A percentile compares a stretch with the other conserved stretches of the same genome.
Evolutionary conservation across 2,888 invertebrate species (phyloP).

Genomic region (Macaria liturata): DNA sequence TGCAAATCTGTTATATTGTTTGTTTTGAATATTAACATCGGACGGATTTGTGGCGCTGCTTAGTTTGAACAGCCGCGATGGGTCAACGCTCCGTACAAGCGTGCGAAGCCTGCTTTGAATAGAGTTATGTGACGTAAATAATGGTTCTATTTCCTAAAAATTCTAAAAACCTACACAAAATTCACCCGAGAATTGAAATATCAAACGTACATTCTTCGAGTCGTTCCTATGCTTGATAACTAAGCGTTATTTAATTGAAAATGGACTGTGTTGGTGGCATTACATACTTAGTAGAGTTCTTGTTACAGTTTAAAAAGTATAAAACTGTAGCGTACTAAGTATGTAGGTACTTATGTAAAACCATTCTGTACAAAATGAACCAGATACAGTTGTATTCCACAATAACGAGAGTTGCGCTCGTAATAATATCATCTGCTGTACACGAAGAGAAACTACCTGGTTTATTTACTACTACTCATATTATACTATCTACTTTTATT

Average conservation of each 20-base stretch:
- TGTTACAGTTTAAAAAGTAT: too few species aligned
- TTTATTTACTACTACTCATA: too few species aligned
- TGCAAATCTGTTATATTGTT: conserved; percentile 49
- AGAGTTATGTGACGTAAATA: background rate
- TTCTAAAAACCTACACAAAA: too few species aligned
- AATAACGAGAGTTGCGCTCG: conserved; percentile 45
- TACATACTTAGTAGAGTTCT: too few species aligned
- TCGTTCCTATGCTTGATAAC: too few species aligned
- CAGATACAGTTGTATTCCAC: conserved; percentile 37
- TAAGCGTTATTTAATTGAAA: too few species aligned
- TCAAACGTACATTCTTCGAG: too few species aligned
- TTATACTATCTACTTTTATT: too few species aligned
- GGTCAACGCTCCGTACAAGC: conserved; percentile 25
- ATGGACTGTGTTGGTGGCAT: too few species aligned
- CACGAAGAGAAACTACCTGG: conserved; percentile 52
- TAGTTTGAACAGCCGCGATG: conserved; percentile 33
- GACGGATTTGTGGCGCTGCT: conserved; percentile 43
- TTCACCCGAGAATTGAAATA: too few species aligned
- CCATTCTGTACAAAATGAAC: conserved; percentile 17
- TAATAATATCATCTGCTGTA: conserved; percentile 62
- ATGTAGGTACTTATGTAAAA: background rate
- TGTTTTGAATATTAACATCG: conserved; percentile 47
- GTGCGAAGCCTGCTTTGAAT: conserved; percentile 11
- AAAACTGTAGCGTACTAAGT: too few species aligned
- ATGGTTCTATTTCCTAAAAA: too few species aligned